Evolutionary conservation across 2,888 invertebrate genomes (phyloP).

Genomic region (Metalampra italica): DNA sequence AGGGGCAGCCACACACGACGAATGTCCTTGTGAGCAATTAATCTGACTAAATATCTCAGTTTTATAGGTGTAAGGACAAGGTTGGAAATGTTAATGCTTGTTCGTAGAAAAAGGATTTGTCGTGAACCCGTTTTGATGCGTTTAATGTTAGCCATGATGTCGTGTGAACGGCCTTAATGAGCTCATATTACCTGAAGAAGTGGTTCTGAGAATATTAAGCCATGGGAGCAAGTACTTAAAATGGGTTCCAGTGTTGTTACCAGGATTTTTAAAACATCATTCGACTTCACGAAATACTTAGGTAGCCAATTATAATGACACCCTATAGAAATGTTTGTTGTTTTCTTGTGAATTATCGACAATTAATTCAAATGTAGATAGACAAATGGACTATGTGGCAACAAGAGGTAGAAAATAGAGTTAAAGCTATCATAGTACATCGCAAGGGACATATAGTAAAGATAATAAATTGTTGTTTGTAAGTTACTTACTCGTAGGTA

Average conservation of each 20-base stretch:
- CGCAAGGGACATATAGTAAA: not conserved
- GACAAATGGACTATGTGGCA: too few species aligned
- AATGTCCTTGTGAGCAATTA: slow-evolving; percentile 59
- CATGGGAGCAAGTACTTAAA: not conserved
- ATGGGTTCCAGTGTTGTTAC: too few species aligned
- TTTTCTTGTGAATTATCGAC: too few species aligned
- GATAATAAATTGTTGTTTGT: not conserved
- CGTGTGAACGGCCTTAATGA: slow-evolving; percentile 1
- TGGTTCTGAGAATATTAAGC: not conserved
- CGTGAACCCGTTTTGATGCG: slow-evolving; percentile 14
- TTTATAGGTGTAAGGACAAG: slow-evolving; percentile 26
- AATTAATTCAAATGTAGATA: too few species aligned
- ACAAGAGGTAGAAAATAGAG: not conserved
- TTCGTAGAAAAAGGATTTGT: slow-evolving; percentile 20
- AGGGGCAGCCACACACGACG: slow-evolving; percentile 68
- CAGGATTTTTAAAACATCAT: too few species aligned
- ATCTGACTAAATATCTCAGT: slow-evolving; percentile 41
- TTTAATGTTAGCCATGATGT: not conserved
- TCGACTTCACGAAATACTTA: too few species aligned
- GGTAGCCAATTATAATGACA: too few species aligned
- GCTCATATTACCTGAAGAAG: not conserved
- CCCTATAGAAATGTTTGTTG: too few species aligned
- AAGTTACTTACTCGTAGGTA: slow-evolving; percentile 15
- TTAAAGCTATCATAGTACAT: too few species aligned
- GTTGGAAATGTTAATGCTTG: slow-evolving; percentile 27